Percentiles rank a stretch among this genome's conserved stretches.
Conservation (phyloP, 2,888 invertebrate species). For the Drosophila setosimentum region DNA sequence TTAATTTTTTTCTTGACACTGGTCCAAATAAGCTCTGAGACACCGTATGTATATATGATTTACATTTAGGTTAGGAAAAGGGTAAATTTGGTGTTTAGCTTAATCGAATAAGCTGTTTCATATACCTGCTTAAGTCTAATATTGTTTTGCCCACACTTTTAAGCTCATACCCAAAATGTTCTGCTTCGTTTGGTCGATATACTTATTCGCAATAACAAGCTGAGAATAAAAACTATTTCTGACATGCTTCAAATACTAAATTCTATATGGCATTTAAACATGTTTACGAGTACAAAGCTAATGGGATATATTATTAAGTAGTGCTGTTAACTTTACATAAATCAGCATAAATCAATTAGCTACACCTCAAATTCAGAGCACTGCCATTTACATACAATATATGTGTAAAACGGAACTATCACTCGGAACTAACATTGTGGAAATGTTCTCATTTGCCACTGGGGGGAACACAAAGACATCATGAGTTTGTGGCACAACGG, state of each 20-base stretch:
- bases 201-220: conserved; percentile 14
- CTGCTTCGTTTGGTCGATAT: conserved; percentile 52
- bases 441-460: conserved; percentile 40
- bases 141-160: conserved; percentile 17
- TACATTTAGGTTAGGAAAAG: background rate
- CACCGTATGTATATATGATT: too few relatives aligned
- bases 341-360: conserved; percentile 41
- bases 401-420: background rate
- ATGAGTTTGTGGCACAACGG: conserved; percentile 49
- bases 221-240: background rate
- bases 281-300: background rate
- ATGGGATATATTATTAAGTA: background rate
- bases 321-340: background rate
- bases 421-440: conserved; percentile 5
- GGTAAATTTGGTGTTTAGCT: background rate
- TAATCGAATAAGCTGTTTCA: background rate
- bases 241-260: background rate
- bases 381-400: background rate
- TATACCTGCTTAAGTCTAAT: background rate
- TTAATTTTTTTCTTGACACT: too few relatives aligned
- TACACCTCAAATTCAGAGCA: conserved; percentile 11
- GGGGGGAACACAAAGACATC: conserved; percentile 39
- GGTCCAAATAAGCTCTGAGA: too few relatives aligned
- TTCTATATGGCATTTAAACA: background rate
- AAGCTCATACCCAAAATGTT: conserved; percentile 2